phyloP scores from a whole-genome alignment of 2,888 invertebrate genomes.

The Cetonia aurata region DNA sequence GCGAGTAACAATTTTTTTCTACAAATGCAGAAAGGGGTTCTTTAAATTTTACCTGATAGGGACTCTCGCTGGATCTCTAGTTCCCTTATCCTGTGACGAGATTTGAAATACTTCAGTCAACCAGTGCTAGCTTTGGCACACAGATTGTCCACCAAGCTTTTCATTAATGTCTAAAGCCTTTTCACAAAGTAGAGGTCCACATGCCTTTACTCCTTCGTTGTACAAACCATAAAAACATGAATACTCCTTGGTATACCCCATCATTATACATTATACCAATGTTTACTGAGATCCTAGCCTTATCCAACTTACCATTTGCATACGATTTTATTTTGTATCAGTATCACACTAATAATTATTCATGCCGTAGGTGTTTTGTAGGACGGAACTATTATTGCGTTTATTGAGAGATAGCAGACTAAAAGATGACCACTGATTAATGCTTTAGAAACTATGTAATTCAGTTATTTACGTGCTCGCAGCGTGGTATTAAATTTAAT shows the following conservation, averaged over 20 bases:
- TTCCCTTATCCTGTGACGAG: too few relatives aligned
- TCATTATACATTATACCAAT: neutral
- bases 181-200: too few relatives aligned
- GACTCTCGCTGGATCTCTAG: too few relatives aligned
- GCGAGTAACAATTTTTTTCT: too few relatives aligned
- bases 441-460: neutral
- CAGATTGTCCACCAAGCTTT: too few relatives aligned
- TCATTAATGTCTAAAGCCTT: too few relatives aligned
- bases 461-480: neutral
- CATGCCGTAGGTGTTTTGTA: neutral
- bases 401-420: neutral
- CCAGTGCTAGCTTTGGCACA: too few relatives aligned
- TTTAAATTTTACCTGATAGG: too few relatives aligned
- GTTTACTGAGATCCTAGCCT: neutral
- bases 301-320: neutral
- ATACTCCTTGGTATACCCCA: slow-evolving; percentile 6
- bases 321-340: slow-evolving; percentile 4
- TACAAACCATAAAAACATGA: too few relatives aligned
- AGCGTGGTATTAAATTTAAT: neutral
- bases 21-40: too few relatives aligned
- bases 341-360: slow-evolving; percentile 14
- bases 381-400: neutral
- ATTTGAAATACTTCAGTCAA: too few relatives aligned
- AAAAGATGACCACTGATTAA: neutral
- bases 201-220: too few relatives aligned